Evolutionary conservation across 2,113 vertebrate species (phyloP), one percentile per base, ranked within the genome.

Genomic region (Solea solea): DNA sequence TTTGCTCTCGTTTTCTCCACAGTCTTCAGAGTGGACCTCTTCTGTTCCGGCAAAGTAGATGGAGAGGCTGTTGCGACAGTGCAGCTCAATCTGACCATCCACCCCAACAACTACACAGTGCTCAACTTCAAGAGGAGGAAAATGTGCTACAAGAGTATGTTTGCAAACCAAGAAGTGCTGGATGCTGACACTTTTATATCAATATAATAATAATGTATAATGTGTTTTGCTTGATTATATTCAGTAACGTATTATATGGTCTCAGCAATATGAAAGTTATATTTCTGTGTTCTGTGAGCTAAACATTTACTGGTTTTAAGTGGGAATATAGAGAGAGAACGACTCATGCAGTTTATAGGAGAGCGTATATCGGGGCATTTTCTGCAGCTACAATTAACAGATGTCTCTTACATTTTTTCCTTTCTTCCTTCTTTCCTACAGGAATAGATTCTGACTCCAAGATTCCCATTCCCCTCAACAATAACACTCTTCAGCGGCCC

Each of bases 121-220:
- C 94, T 99, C 76, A 98, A 98, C 92, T 99, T 99, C 93, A 99
- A 98, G 91, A 95, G 98, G 82, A 98, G 98, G 96, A 99, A 99
- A 98, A 97, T 98, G 95, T 99, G 98, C 93, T 96, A 96, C 86
- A 96, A 94, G 94, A 95, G 98, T 99, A 95, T 95, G 87, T 40
- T 9, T 56, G 15, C 27, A 40, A 28, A 46, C 16, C 49, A 15
- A 16, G 6, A 72, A 15, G n/a, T 25, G 5, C 5, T 34, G 34
- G 3, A 6, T 34, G 34, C 34, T 34, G 34, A 4, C 34, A 34
- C 5, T 34, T 34, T 34, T 34, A 34, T 4, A 34, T 3, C 34
- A 34, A 34, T 6, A 3, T 34, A 34, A 34, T 4, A 34, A 34
- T 34, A 34, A 34, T 34, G 5, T 34, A 34, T 34, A 34, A 34